phyloP scores from a whole-genome alignment of 2,888 invertebrate species.

The Rhimphoctona megacephalus region DNA sequence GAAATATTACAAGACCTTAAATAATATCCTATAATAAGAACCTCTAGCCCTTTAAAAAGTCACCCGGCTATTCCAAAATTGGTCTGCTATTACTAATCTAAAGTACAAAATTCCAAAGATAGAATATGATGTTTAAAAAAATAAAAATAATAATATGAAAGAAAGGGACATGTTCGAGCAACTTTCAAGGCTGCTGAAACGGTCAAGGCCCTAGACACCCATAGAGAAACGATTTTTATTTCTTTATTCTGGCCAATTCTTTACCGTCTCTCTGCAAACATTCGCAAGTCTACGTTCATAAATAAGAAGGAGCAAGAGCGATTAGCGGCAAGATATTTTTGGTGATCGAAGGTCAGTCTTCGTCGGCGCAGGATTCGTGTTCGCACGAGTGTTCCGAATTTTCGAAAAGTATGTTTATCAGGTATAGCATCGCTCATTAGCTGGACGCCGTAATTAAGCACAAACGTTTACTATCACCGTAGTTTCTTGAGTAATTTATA shows the following conservation, averaged over 20 bases:
- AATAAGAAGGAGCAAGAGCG: conserved; percentile 21
- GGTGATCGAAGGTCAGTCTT: conserved; percentile 68
- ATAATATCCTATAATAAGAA: neutral
- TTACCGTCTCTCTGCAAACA: neutral
- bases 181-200: conserved; percentile 52
- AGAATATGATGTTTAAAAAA: neutral
- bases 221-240: conserved; percentile 13
- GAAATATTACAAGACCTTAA: neutral
- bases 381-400: conserved; percentile 19
- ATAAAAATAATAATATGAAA: conserved; percentile 20
- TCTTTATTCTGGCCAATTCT: neutral
- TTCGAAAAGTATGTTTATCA: conserved; percentile 13
- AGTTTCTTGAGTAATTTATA: conserved; percentile 16
- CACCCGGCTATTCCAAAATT: too few relatives aligned
- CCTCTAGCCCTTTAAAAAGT: too few relatives aligned
- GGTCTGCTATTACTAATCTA: too few relatives aligned
- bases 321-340: conserved; percentile 61
- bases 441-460: conserved; percentile 39
- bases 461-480: neutral
- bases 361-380: conserved; percentile 40
- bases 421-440: conserved; percentile 34
- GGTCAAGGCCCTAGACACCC: conserved; percentile 59
- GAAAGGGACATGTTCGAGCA: conserved; percentile 27
- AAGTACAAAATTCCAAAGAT: neutral
- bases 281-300: conserved; percentile 25